These are phyloP conservation scores for Dolichomitus sp. DNA, from an alignment of 2,888 invertebrate genomes.

Conservation along the genomic window DNA sequence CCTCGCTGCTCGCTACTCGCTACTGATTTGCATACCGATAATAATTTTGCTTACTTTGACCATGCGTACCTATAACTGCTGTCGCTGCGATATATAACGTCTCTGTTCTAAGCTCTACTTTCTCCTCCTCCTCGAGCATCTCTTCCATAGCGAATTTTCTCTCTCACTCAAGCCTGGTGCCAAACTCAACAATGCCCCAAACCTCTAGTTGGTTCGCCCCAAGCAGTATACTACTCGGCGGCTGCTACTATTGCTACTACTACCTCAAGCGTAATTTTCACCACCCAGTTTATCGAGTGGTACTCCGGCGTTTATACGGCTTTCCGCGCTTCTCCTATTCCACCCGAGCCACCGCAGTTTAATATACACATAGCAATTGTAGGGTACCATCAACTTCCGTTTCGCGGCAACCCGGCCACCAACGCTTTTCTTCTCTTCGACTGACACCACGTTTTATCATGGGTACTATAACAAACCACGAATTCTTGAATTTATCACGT, in stretches of 20 bases:
- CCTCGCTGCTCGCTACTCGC: slow-evolving; percentile 44
- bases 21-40: slow-evolving; percentile 70
- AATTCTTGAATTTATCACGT: not conserved
- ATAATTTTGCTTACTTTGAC: slow-evolving; percentile 69
- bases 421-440: not conserved
- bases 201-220: not conserved
- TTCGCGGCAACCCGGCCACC: not conserved
- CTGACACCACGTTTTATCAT: not conserved
- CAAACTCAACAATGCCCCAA: slow-evolving; percentile 39
- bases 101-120: not conserved
- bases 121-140: slow-evolving; percentile 8
- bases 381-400: slow-evolving; percentile 10
- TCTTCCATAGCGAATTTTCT: slow-evolving; percentile 13
- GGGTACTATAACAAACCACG: not conserved
- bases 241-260: not conserved
- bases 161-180: not conserved
- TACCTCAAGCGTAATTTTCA: slow-evolving; percentile 30
- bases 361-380: slow-evolving; percentile 21
- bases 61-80: slow-evolving; percentile 55
- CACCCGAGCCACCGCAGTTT: not conserved
- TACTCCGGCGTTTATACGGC: slow-evolving; percentile 15
- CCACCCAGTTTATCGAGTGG: slow-evolving; percentile 36
- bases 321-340: slow-evolving; percentile 21
- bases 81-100: slow-evolving; percentile 47
- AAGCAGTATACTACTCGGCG: not conserved